Evolutionary conservation across 2,797 vertebrate genomes (phyloP), one percentile per base, ranked within the genome.

Genomic region (Prunella strophiata): DNA sequence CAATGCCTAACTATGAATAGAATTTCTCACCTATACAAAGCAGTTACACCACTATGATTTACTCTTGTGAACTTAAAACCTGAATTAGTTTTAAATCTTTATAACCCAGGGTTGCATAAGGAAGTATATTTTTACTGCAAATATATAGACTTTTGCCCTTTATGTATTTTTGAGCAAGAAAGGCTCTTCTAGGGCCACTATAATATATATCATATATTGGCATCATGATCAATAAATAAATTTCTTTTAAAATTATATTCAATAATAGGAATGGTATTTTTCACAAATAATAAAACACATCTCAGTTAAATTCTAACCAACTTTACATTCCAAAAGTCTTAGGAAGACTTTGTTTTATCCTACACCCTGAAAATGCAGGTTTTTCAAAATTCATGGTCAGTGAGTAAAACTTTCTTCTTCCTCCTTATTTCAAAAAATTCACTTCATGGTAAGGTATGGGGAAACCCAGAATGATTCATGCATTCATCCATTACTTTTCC

Each of bases 401-500:
- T 21, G 21, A 65, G 32, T 71, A 84, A 87, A 96, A 89, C 30
- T 94, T 88, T 81, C 63, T 80, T 68, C 27, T 76, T 91, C 58
- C 71, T 54, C 32, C 75, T 91, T 73, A 74, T 87, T 95, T 96
- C 34, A 86, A 83, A 83, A 94, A 95, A 91, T 5, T 67, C 81
- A 91, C 38, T 97, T 96, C 50, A 62, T 80, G 75, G 45, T 91
- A 38, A 94, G 89, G n/a, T 61, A 30, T 42, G 75, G 27, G 27
- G 61, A 6, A 88, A 65, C 38, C 27, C 73, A 58, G 84, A 93
- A 89, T 77, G 61, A 81, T 92, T 94, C 9, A 21, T 95, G 88
- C 84, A 67, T 92, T 65, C 94, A 78, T 81, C 91, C 80, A 71
- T 94, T 95, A 83, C 68, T 72, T 93, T 95, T 96, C 81, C 89